Evolutionary conservation across 2,797 vertebrate genomes (phyloP), one percentile per base, ranked within the genome.

Genomic region (Distichodus sexfasciatus): DNA sequence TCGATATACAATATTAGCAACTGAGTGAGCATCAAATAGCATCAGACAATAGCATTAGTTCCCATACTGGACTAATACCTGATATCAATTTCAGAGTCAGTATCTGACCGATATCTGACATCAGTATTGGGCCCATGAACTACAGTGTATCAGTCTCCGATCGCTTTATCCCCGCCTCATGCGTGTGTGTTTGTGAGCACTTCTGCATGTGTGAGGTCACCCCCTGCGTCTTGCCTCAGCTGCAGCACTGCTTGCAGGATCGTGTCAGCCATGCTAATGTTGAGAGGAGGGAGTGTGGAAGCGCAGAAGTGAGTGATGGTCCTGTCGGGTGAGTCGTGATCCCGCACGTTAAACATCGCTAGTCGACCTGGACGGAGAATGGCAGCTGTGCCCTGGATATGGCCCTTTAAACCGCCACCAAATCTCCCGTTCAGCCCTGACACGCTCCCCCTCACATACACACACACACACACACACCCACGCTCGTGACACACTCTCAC

Each of bases 401-500:
- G 35, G 31, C 19, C 57, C n/a, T 17, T 9, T 28, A 36, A 5
- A 36, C 51, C 19, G 7, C 33, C 35, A 17, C 26, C 55, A 61
- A 50, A 61, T 69, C 66, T 48, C 55, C 43, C 40, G 40, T 14
- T 29, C 29, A n/a, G 31, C 19, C 8, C 33, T 35, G 19, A n/a
- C 10, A 50, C 24, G 15, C 2, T 12, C 47, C 47, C 24, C 11
- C 19, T 38, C 35, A n/a, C 17, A 17, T 36, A 23, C 36, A 19
- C 1, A 36, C 15, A 3, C 33, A 4, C 47, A 50, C 15, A 21
- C 19, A 6, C 19, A 14, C 35, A 38, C 54, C 4, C n/a, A 11
- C 66, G 10, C n/a, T n/a, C n/a, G n/a, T n/a, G n/a, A 36, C 15
- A 3, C 33, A 4, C 47, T 26, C 15, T 12, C 19, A 6, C 19